Percentiles rank a stretch among this genome's conserved stretches.
Conservation (phyloP, 2,888 invertebrate species). For the Protula sp. region DNA sequence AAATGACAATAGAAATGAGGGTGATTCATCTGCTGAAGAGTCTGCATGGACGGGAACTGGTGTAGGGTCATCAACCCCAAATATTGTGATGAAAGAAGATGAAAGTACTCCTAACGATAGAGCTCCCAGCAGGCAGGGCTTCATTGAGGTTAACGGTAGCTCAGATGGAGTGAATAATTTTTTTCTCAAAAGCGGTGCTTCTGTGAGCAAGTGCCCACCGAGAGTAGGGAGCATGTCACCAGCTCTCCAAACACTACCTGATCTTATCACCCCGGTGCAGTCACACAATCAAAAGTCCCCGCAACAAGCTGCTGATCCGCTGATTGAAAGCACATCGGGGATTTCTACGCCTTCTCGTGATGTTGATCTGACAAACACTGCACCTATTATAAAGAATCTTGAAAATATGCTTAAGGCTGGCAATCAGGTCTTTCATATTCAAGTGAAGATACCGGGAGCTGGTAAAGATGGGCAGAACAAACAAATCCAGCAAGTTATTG, state of each 20-base stretch:
- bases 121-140: neutral
- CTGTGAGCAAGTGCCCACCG: neutral
- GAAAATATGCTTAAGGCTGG: neutral
- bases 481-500: slow-evolving; percentile 4
- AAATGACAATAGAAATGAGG: too few relatives aligned
- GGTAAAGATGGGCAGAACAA: neutral
- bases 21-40: neutral
- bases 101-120: neutral
- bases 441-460: neutral
- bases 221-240: too few relatives aligned
- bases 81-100: neutral
- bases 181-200: neutral
- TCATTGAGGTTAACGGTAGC: neutral
- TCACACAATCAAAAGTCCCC: neutral
- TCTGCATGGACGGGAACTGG: neutral
- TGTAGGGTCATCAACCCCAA: neutral
- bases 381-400: too few relatives aligned
- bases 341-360: neutral
- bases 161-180: neutral
- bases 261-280: too few relatives aligned
- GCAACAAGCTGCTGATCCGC: neutral
- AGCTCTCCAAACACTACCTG: too few relatives aligned
- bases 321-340: too few relatives aligned
- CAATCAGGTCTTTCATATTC: neutral
- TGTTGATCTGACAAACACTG: neutral